These are phyloP conservation scores for Thaleichthys pacificus DNA, from an alignment of 2,797 vertebrate species.

Conservation along the genomic window DNA sequence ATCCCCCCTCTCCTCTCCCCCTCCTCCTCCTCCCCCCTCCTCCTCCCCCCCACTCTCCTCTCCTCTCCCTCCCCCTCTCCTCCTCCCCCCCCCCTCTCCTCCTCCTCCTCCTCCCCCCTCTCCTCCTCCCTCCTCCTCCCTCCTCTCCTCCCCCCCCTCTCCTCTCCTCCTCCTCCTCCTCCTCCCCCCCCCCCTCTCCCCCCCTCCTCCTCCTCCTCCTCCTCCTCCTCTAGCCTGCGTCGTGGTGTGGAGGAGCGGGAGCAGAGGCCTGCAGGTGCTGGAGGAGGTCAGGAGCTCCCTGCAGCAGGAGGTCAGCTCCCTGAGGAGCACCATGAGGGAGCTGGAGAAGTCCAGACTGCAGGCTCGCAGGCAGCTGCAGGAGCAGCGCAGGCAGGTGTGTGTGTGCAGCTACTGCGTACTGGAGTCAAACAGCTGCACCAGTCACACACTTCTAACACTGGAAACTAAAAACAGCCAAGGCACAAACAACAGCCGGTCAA, in stretches of 20 bases:
- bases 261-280: slow-evolving; percentile 70
- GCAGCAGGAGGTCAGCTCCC: slow-evolving; percentile 66
- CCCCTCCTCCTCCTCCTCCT: background rate
- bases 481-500: too few species aligned
- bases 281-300: slow-evolving; percentile 68
- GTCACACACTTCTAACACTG: background rate
- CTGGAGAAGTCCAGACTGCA: slow-evolving; percentile 72
- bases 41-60: too few species aligned
- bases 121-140: too few species aligned
- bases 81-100: too few species aligned
- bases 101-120: too few species aligned
- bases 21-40: too few species aligned
- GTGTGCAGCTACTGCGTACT: background rate
- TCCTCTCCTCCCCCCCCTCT: too few species aligned
- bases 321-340: slow-evolving; percentile 72
- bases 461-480: background rate
- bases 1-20: too few species aligned
- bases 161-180: too few species aligned
- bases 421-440: background rate
- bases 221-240: slow-evolving; percentile 69
- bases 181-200: background rate
- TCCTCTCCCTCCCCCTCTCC: too few species aligned
- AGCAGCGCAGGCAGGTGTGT: slow-evolving; percentile 78
- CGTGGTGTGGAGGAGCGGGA: slow-evolving; percentile 75
- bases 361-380: slow-evolving; percentile 74